These are phyloP conservation scores for Onthophagus taurus DNA, from an alignment of 1,140 invertebrate genomes.

Conservation along the genomic window DNA sequence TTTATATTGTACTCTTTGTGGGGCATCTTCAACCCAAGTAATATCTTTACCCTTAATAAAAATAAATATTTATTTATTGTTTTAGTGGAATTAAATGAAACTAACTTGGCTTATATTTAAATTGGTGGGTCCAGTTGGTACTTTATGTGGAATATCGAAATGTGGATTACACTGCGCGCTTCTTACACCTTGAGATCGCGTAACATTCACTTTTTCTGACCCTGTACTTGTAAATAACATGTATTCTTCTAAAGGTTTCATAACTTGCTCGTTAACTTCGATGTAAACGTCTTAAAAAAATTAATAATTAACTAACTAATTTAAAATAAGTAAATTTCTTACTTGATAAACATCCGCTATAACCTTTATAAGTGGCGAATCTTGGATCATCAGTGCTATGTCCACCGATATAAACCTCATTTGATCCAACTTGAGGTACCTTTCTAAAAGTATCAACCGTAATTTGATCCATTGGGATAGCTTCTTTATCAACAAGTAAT, in stretches of 20 bases:
- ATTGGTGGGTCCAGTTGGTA: slow-evolving; percentile 47
- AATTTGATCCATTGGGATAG: slow-evolving; percentile 56
- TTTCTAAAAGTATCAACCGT: slow-evolving; percentile 55
- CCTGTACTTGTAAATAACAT: slow-evolving; percentile 76
- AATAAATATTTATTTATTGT: slow-evolving; percentile 10
- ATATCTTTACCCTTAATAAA: slow-evolving; percentile 54
- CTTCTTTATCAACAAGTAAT: slow-evolving; percentile 65
- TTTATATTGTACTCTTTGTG: slow-evolving; percentile 60
- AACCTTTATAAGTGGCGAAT: slow-evolving; percentile 71
- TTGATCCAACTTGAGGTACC: slow-evolving; percentile 53
- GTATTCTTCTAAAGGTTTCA: slow-evolving; percentile 81
- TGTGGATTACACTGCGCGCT: slow-evolving; percentile 70
- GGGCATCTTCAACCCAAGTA: slow-evolving; percentile 72
- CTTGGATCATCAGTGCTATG: slow-evolving; percentile 71
- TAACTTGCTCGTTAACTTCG: slow-evolving; percentile 64
- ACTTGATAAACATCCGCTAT: slow-evolving; percentile 85
- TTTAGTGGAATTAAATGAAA: neutral
- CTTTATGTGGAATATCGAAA: slow-evolving; percentile 56
- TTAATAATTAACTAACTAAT: neutral
- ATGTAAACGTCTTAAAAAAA: slow-evolving; percentile 62
- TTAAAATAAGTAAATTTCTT: slow-evolving; percentile 23
- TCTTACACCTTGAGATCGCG: slow-evolving; percentile 71
- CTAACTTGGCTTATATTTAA: slow-evolving; percentile 57
- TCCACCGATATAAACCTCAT: slow-evolving; percentile 78
- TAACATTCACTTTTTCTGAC: slow-evolving; percentile 68